Percentiles rank a stretch among this genome's conserved stretches.
Conservation (phyloP, 2,797 vertebrate genomes). For the Pempheris klunzingeri region DNA sequence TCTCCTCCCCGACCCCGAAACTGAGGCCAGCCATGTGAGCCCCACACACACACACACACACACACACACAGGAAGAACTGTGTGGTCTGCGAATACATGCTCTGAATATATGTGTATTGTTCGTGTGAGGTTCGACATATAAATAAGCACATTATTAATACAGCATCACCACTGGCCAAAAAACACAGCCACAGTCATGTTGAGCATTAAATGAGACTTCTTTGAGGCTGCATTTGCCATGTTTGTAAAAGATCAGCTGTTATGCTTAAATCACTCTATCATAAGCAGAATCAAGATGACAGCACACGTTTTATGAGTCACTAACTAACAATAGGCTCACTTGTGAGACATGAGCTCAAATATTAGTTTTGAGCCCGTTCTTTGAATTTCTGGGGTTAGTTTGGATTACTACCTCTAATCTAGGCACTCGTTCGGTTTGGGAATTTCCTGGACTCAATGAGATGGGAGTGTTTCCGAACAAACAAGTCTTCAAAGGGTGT, state of each 20-base stretch:
- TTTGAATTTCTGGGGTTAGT: conserved; percentile 82
- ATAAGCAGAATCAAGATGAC: conserved; percentile 72
- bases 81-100: conserved; percentile 40
- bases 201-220: conserved; percentile 49
- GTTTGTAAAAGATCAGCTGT: conserved; percentile 75
- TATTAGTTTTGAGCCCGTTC: conserved; percentile 82
- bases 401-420: conserved; percentile 82
- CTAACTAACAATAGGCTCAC: conserved; percentile 76
- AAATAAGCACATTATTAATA: conserved; percentile 55
- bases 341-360: conserved; percentile 83
- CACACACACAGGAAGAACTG: conserved; percentile 31
- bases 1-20: conserved; percentile 52
- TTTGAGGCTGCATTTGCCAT: conserved; percentile 49
- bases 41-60: conserved; percentile 19
- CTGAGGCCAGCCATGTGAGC: conserved; percentile 50
- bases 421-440: conserved; percentile 68
- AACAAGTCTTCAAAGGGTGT: conserved; percentile 83
- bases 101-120: conserved; percentile 28
- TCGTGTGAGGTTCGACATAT: conserved; percentile 42
- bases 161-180: conserved; percentile 16
- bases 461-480: conserved; percentile 84
- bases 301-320: conserved; percentile 77
- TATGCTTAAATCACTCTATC: conserved; percentile 71
- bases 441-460: conserved; percentile 80
- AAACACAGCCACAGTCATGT: conserved; percentile 48